These are phyloP conservation scores for Leptinotarsa peninsularis DNA, from an alignment of 2,888 invertebrate species.

Conservation along the genomic window DNA sequence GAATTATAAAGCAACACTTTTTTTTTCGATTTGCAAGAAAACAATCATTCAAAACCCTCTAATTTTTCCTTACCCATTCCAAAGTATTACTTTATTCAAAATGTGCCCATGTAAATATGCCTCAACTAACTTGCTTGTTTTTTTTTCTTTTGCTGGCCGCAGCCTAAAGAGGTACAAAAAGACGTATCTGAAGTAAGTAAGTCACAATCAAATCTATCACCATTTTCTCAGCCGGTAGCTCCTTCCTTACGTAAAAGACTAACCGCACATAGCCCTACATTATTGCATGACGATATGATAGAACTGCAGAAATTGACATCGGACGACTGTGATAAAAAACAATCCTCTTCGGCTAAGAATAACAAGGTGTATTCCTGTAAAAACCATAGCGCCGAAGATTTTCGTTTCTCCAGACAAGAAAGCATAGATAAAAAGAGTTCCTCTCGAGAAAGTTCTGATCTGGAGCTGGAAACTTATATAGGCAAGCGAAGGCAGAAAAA, in stretches of 20 bases:
- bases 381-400: conserved; percentile 59
- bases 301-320: conserved; percentile 51
- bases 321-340: conserved; percentile 40
- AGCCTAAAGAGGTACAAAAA: conserved; percentile 64
- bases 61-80: no score
- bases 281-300: conserved; percentile 48
- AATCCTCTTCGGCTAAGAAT: conserved; percentile 43
- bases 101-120: conserved; percentile 4
- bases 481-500: conserved; percentile 52
- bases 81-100: background rate
- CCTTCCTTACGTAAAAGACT: conserved; percentile 54
- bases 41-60: no score
- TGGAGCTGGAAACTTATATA: conserved; percentile 56
- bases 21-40: no score
- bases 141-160: conserved; percentile 58
- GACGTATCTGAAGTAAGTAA: conserved; percentile 66
- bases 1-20: no score
- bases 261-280: conserved; percentile 44
- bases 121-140: conserved; percentile 50
- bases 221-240: conserved; percentile 55
- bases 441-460: conserved; percentile 61
- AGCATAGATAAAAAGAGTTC: conserved; percentile 52
- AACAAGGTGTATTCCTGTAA: conserved; percentile 53
- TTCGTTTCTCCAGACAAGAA: conserved; percentile 49
- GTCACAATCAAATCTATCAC: conserved; percentile 49